phyloP scores from a whole-genome alignment of 1,140 invertebrate genomes.

The Stratiolaelaps scimitus region DNA sequence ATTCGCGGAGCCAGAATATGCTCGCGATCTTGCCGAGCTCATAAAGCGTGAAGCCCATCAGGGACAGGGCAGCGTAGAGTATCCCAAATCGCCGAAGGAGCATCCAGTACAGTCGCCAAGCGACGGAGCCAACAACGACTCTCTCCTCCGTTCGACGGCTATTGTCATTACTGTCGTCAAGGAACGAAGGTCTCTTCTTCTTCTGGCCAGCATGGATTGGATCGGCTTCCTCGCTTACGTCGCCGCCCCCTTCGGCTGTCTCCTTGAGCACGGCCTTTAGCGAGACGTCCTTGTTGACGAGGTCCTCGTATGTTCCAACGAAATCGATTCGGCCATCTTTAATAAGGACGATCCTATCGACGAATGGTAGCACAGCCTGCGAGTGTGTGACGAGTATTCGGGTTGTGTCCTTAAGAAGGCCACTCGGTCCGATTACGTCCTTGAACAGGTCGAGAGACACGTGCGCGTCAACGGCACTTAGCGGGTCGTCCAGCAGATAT shows the following conservation, averaged over 20 bases:
- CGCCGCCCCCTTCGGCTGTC: conserved; percentile 38
- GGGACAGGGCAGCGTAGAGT: not conserved
- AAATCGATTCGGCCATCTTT: conserved; percentile 40
- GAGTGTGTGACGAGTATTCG: conserved; percentile 43
- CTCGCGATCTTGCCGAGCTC: not conserved
- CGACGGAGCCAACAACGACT: not conserved
- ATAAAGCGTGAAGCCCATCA: not conserved
- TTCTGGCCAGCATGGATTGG: not conserved
- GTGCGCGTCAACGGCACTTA: conserved; percentile 87
- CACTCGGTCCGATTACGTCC: conserved; percentile 63
- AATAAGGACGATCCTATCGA: conserved; percentile 42
- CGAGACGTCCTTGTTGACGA: conserved; percentile 35
- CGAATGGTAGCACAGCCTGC: conserved; percentile 42
- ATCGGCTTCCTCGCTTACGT: not conserved
- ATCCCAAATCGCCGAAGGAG: conserved; percentile 3
- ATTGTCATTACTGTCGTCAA: not conserved
- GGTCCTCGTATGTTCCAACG: conserved; percentile 37
- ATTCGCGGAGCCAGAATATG: conserved; percentile 42
- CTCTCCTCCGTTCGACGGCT: not conserved
- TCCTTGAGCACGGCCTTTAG: conserved; percentile 38
- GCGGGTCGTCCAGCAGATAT: conserved; percentile 85
- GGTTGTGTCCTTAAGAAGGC: conserved; percentile 55
- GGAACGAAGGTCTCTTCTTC: not conserved
- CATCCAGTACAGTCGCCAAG: not conserved
- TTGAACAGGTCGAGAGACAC: conserved; percentile 92